Evolutionary conservation across 2,113 vertebrate genomes (phyloP), one percentile per base, ranked within the genome.

Genomic region (Dipodomys spectabilis): DNA sequence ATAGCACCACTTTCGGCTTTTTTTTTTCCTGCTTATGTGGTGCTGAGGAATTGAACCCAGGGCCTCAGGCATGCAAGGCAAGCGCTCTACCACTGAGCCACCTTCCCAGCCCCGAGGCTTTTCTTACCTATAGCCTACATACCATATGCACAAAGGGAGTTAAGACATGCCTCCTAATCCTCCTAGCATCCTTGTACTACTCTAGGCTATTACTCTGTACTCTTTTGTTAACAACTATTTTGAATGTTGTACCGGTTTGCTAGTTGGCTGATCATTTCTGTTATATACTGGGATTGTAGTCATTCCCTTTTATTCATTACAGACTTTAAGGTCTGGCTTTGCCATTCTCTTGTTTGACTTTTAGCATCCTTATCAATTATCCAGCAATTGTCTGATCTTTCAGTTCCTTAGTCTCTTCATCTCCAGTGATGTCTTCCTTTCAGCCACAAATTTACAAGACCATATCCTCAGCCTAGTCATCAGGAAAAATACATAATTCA

Each of bases 401-500:
- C 39, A 16, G 19, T 91, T 92, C 68, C 60, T 79, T 82, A 32
- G 57, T 32, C 5, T 69, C 53, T 2, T 91, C 23, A 30, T 92
- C 27, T 72, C 65, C 71, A 67, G 7, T 39, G 64, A 82, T 73
- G 39, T 57, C 44, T 94, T 30, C 23, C 8, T 75, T 69, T 90
- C 45, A 92, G 69, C 82, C 20, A 30, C 27, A 68, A 84, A 30
- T 28, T 88, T 64, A 60, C 60, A 7, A 53, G 8, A 27, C 9
- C 39, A 60, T 30, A 44, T 86, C 65, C 74, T 77, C n/a, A 32
- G 77, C 44, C 77, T 84, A 22, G 13, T 84, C 90, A 60, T 53
- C 53, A 85, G 78, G 39, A 44, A 94, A 64, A 82, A 75, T 74
- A 87, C 7, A 81, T 65, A 94, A 35, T 27, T 81, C 23, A 78